Evolutionary conservation across 2,888 invertebrate genomes (phyloP).

Genomic region (Eilema depressum): DNA sequence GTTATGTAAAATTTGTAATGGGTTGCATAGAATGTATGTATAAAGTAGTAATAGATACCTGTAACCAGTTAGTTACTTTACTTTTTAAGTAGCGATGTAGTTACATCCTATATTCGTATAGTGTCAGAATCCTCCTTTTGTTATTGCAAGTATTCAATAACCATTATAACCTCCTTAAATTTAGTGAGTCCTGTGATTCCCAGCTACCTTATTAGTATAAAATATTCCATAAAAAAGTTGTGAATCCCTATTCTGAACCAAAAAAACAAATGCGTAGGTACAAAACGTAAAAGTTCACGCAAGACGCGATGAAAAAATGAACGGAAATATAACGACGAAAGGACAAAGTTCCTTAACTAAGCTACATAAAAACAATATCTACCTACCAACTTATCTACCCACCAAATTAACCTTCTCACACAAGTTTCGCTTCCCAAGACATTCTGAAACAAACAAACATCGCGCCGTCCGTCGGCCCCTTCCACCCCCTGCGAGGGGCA

Average conservation of each 20-base stretch:
- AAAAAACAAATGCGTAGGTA: conserved; percentile 26
- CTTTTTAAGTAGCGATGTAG: background rate
- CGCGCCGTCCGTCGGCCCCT: conserved; percentile 48
- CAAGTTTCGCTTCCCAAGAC: conserved; percentile 59
- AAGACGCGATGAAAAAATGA: conserved; percentile 38
- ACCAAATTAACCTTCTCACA: conserved; percentile 62
- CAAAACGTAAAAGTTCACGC: conserved; percentile 36
- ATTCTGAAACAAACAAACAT: conserved; percentile 64
- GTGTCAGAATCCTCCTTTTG: background rate
- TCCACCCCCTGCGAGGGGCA: conserved; percentile 45
- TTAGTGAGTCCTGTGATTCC: background rate
- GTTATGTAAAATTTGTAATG: too few relatives aligned
- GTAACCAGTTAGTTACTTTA: too few relatives aligned
- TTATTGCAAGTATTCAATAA: background rate
- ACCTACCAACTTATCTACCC: conserved; percentile 63
- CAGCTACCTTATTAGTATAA: conserved; percentile 1
- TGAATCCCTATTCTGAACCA: conserved; percentile 22
- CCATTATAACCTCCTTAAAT: background rate
- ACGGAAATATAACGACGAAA: conserved; percentile 37
- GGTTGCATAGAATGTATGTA: background rate
- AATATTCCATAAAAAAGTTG: conserved; percentile 8
- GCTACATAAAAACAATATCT: conserved; percentile 51
- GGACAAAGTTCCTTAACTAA: conserved; percentile 46
- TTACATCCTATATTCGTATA: background rate
- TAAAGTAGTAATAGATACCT: background rate